These are phyloP conservation scores for Frieseomelitta varia DNA, from an alignment of 1,140 invertebrate genomes.

Conservation along the genomic window DNA sequence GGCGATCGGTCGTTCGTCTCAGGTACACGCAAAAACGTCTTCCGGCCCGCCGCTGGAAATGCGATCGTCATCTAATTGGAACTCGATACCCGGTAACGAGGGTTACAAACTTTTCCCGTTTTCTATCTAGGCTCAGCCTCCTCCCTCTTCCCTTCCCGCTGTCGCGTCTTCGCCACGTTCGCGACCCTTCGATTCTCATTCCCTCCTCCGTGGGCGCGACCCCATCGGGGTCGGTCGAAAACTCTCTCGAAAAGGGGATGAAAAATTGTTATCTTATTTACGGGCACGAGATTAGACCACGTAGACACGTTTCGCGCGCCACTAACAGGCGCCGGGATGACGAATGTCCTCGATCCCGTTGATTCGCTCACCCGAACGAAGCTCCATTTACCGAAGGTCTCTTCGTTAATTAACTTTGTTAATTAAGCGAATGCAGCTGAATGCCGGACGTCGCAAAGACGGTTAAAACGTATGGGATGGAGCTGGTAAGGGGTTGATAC, in stretches of 20 bases:
- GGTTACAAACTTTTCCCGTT: constrained; percentile 76
- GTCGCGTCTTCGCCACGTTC: constrained; percentile 13
- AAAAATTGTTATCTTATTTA: constrained; percentile 80
- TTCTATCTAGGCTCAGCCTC: constrained; percentile 61
- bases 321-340: constrained; percentile 72
- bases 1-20: constrained; percentile 64
- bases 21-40: constrained; percentile 70
- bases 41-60: constrained; percentile 69
- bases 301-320: constrained; percentile 58
- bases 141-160: background rate
- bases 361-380: constrained; percentile 23
- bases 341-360: constrained; percentile 58
- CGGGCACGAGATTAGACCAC: constrained; percentile 71
- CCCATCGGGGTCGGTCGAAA: constrained; percentile 38
- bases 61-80: constrained; percentile 80
- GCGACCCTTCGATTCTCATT: constrained; percentile 4
- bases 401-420: constrained; percentile 60
- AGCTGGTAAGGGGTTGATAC: constrained; percentile 28
- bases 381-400: constrained; percentile 19
- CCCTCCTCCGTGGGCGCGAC: constrained; percentile 52
- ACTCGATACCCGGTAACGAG: constrained; percentile 79
- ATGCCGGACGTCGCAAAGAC: constrained; percentile 9
- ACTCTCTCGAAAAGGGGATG: constrained; percentile 54
- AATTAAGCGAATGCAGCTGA: constrained; percentile 56
- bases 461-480: constrained; percentile 27